Percentiles rank a stretch among this genome's conserved stretches.
These are phyloP conservation scores for Limosa lapponica DNA, from an alignment of 2,797 vertebrate genomes.

Conservation along the genomic window DNA sequence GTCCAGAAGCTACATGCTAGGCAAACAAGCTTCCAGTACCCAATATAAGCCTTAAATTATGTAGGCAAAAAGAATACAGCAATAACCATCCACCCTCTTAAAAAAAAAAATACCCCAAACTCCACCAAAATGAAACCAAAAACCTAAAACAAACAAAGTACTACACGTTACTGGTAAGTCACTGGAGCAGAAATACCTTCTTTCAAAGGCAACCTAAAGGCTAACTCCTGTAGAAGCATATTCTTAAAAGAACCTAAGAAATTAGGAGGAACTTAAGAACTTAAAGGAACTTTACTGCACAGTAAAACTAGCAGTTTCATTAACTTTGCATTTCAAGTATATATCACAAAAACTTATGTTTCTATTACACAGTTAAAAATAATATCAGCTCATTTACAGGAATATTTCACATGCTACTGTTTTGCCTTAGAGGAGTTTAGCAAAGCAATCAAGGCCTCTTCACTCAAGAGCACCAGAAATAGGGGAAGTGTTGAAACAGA, in stretches of 20 bases:
- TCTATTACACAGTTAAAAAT: not conserved
- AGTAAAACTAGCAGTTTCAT: not conserved
- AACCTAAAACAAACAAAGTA: not conserved
- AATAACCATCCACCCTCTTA: not conserved
- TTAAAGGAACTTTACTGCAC: not conserved
- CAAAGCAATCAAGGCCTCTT: not conserved
- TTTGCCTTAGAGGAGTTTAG: not conserved
- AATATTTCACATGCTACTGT: not conserved
- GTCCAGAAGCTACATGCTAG: not conserved
- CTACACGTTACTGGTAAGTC: not conserved
- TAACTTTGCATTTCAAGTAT: not conserved
- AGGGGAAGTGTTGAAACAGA: not conserved
- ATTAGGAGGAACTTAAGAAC: no score
- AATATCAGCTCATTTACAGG: not conserved
- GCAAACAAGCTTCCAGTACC: not conserved
- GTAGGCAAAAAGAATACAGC: not conserved
- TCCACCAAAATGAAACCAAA: not conserved
- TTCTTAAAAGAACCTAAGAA: not conserved
- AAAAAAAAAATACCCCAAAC: accelerated
- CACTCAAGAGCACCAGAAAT: not conserved
- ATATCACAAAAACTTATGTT: not conserved
- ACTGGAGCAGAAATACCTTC: not conserved
- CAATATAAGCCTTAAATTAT: not conserved
- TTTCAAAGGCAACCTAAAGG: not conserved
- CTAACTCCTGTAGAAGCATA: not conserved